Base-by-base conservation (phyloP, 2,113 vertebrate species). In the Salminus brasiliensis region DNA sequence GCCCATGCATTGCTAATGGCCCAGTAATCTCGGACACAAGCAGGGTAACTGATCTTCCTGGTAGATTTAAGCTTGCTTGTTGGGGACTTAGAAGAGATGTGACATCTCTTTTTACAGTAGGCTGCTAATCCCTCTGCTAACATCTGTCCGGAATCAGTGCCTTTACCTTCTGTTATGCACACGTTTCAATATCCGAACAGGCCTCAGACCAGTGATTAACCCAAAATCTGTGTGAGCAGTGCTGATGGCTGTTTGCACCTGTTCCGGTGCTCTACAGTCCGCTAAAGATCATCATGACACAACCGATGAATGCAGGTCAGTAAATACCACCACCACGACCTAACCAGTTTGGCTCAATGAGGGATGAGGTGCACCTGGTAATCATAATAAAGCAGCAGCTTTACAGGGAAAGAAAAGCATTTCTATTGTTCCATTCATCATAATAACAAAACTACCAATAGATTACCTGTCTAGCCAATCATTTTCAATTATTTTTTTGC, bases 61-160 rank as follows among this genome's bases (percentile, higher is more conserved):
- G n/a, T 67, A 27, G 21, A 39, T n/a, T 66, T 10, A 39, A 39
- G 30, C 53, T 16, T 76, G 53, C 62, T 8, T 27, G 55, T 18
- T 53, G 27, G n/a, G 25, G 7, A 32, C n/a, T 66, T 23, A 23
- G 60, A 63, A 30, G n/a, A 69, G 66, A 49, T 65, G 43, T 34
- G 43, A n/a, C 34, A 1, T 47, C 45, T 52, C 7, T 66, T 32
- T 36, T 53, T 18, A 41, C 62, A 76, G 62, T 53, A 49, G n/a
- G 41, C 62, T 53, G 74, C 62, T 67, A 39, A 66, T 76, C 62
- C 62, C 39, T 27, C n/a, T 49, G 27, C 21, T 66, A 45, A 53
- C 45, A 66, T 53, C 60, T 53, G 60, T 69, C 34, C 23, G 5
- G 62, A 65, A 39, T n/a, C 32, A 66, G 62, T 39, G 62, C 0